Percentiles rank a stretch among this genome's conserved stretches.
phyloP scores from a whole-genome alignment of 2,888 invertebrate species.

The Scotopteryx bipunctaria region DNA sequence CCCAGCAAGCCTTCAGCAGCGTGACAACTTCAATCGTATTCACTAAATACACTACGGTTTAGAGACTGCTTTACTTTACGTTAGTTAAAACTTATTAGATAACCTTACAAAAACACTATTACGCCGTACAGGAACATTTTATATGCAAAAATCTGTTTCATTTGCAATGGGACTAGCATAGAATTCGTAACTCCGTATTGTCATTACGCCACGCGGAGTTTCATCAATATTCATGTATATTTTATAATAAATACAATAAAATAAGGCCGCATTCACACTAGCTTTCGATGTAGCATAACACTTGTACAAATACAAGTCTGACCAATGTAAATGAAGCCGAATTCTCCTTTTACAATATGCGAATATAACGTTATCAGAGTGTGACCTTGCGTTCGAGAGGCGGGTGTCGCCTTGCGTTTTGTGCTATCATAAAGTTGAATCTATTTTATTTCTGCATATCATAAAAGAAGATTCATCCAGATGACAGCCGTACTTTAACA shows the following conservation, averaged over 20 bases:
- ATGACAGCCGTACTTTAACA: constrained; percentile 45
- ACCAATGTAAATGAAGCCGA: constrained; percentile 73
- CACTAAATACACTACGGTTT: constrained; percentile 45
- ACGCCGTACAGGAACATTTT: constrained; percentile 81
- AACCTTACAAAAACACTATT: constrained; percentile 71
- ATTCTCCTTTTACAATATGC: constrained; percentile 72
- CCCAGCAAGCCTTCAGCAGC: constrained; percentile 48
- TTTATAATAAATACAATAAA: constrained; percentile 54
- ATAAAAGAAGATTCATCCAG: constrained; percentile 62
- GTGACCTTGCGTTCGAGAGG: constrained; percentile 54
- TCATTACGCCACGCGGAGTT: constrained; percentile 61
- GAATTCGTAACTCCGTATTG: constrained; percentile 60
- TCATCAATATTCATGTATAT: constrained; percentile 51
- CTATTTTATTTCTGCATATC: constrained; percentile 50
- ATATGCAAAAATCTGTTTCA: constrained; percentile 76
- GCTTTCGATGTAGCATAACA: constrained; percentile 66
- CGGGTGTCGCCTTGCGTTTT: constrained; percentile 1
- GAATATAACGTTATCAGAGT: constrained; percentile 49
- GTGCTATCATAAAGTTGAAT: constrained; percentile 1
- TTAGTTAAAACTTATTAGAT: constrained; percentile 66
- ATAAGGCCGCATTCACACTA: constrained; percentile 77
- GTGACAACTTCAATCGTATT: constrained; percentile 41
- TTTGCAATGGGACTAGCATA: constrained; percentile 82
- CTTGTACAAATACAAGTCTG: constrained; percentile 55
- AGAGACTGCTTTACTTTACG: constrained; percentile 57